Evolutionary conservation across 2,888 invertebrate species (phyloP), one percentile per base, ranked within the genome.

Genomic region (Carpatolechia fugitivella): DNA sequence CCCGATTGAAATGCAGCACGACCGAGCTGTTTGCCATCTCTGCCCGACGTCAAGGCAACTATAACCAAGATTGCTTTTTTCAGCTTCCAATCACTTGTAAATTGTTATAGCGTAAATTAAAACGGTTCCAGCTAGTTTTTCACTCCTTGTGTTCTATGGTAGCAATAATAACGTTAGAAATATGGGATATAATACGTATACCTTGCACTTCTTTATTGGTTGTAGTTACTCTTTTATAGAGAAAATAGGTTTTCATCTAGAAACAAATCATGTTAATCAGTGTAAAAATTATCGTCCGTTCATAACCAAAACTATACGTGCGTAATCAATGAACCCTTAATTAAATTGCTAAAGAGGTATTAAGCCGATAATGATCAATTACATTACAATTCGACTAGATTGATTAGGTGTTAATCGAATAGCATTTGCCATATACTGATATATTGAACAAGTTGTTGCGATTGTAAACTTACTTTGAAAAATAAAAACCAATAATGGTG

Each of bases 1-100:
- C n/a, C 69, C 84, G 83, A 87, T 88, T 86, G 88, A 86, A 88
- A 87, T 85, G 82, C 88, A 86, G 82, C 82, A 81, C 82, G 77
- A 77, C 71, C 68, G 68, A 69, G 70, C 77, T 84, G 85, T 86
- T 86, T 86, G 81, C 85, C 44, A 29, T 44, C 44, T 13, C 84
- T 77, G 78, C 80, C 76, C 74, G 63, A 49, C 59, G 67, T 67
- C 74, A 72, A 73, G 72, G 70, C 76, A 77, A 75, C 78, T 75
- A 81, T 84, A 83, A 80, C 82, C 74, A 81, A 82, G 85, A 87
- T 87, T 85, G 85, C 83, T 81, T 87, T 86, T 85, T 85, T 82
- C 81, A 75, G 69, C 69, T 68, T 76, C 70, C 76, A 72, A 80
- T 80, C 74, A 78, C 78, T 84, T 84, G 85, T 85, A 85, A 86